Evolutionary conservation across 2,113 vertebrate genomes (phyloP).

Genomic region (Phrynosoma platyrhinos): DNA sequence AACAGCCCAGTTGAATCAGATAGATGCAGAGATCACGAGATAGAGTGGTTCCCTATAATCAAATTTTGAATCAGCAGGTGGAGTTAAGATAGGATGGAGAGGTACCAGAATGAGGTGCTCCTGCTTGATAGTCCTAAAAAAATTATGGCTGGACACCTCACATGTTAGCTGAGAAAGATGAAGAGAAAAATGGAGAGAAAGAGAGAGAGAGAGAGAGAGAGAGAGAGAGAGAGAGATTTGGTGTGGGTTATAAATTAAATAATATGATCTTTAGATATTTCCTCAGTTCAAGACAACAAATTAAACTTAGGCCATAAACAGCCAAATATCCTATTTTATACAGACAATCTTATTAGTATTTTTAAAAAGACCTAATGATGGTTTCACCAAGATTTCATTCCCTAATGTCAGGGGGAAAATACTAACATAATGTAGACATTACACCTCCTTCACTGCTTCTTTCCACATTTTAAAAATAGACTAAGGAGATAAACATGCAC

Average conservation of each 20-base stretch:
- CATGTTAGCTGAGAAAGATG: not conserved
- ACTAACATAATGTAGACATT: not conserved
- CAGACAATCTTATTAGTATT: not conserved
- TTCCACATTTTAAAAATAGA: not conserved
- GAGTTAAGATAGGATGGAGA: too few species aligned
- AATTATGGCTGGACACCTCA: too few species aligned
- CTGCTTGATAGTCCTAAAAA: too few species aligned
- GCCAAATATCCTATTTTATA: not conserved
- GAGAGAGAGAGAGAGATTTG: too few species aligned
- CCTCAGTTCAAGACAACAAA: rapidly evolving
- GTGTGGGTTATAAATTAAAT: not conserved
- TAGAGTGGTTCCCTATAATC: too few species aligned
- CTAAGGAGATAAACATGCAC: conserved; percentile 5
- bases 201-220: not conserved
- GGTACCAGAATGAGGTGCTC: too few species aligned
- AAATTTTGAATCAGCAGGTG: too few species aligned
- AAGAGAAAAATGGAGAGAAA: not conserved
- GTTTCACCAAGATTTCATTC: not conserved
- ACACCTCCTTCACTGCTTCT: not conserved
- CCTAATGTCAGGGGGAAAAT: conserved; percentile 9
- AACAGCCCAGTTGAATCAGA: too few species aligned
- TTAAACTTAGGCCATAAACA: not conserved
- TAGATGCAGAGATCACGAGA: too few species aligned
- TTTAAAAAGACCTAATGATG: not conserved
- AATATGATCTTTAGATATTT: not conserved